Evolutionary conservation across 1,140 invertebrate species (phyloP), one percentile per base, ranked within the genome.

Genomic region (Ostrea edulis): DNA sequence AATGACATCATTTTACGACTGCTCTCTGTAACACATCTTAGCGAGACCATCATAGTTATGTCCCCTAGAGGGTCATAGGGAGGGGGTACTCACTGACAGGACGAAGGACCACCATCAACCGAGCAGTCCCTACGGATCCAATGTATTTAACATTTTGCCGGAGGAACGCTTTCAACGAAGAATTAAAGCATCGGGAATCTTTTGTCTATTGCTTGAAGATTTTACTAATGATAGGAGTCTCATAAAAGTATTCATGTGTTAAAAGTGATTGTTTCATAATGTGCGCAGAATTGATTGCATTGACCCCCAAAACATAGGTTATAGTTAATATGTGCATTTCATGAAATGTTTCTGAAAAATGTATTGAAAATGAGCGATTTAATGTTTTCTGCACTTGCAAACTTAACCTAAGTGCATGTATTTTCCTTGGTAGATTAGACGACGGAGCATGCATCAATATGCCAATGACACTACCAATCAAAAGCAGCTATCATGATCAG

Each of bases 381-480:
- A 17, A 77, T 29, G 22, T 77, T 77, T 77, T 77, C 29, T 25
- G 25, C 68, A 29, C 68, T 77, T 29, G 29, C 25, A 35, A 9
- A 44, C 22, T 29, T 25, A 77, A 77, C 25, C 9, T 77, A 25
- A 14, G 11, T 14, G 58, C 58, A 14, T 62, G 17, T n/a, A 62
- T 62, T 62, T 62, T 62, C 35, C 68, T 77, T 77, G 5, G 29
- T 25, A 29, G 68, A 77, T 29, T 22, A 29, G 22, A 11, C 22
- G 9, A 25, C 25, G 25, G 68, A 77, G 68, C 68, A 77, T 77
- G 68, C 68, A 25, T 77, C 68, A 77, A 77, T 77, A 77, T 77
- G 68, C 68, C 68, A 77, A 77, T 77, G 68, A 77, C 68, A 77
- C 68, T 77, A 29, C 68, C 68, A 77, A 77, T 77, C 68, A 77